phyloP scores from a whole-genome alignment of 2,797 vertebrate species.

The Coracias cyanogaster region DNA sequence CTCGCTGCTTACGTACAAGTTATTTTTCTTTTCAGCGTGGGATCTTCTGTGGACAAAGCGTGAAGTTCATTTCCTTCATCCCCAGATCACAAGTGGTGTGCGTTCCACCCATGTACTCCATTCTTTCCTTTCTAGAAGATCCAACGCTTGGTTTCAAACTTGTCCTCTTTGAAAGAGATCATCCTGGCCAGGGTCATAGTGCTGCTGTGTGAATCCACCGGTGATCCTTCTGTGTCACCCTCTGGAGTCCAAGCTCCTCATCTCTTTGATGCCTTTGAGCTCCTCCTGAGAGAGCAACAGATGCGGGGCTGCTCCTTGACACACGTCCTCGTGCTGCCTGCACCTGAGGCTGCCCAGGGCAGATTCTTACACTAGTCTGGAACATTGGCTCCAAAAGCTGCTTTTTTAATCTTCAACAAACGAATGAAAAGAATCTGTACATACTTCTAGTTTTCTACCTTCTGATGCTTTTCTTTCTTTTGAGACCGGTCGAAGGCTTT shows the following conservation, averaged over 20 bases:
- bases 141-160: not conserved
- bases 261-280: slow-evolving; percentile 50
- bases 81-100: not conserved
- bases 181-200: not conserved
- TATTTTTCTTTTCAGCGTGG: not conserved
- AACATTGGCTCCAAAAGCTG: slow-evolving; percentile 64
- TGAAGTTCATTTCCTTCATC: not conserved
- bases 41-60: not conserved
- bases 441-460: slow-evolving; percentile 76
- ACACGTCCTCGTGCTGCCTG: not conserved
- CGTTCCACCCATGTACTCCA: not conserved
- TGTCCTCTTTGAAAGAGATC: slow-evolving; percentile 17
- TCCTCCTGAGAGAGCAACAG: slow-evolving; percentile 19
- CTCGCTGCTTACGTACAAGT: not conserved
- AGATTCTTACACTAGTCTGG: slow-evolving; percentile 33
- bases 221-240: not conserved
- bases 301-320: slow-evolving; percentile 40
- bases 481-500: slow-evolving; percentile 41
- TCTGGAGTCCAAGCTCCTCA: not conserved
- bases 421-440: slow-evolving; percentile 53
- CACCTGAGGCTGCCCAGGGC: not conserved
- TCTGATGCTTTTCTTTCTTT: slow-evolving; percentile 63
- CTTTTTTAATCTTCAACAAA: slow-evolving; percentile 45
- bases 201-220: not conserved
- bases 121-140: slow-evolving; percentile 7